A percentile compares a stretch with the other conserved stretches of the same genome.
Evolutionary conservation across 1,140 invertebrate genomes (phyloP).

Genomic region (Trichoplusia ni): DNA sequence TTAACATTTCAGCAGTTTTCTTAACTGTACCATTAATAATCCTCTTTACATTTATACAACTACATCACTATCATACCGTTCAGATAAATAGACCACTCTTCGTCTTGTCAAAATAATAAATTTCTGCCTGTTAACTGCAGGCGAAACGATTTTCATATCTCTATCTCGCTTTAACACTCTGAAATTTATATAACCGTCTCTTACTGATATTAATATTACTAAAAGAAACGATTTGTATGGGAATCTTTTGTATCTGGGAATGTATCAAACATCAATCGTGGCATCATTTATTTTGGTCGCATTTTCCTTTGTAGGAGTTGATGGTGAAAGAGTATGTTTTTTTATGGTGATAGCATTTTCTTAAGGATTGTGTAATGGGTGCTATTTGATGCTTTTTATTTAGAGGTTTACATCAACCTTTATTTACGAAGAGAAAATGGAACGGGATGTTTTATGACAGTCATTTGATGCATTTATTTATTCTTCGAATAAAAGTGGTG

Average conservation of each 20-base stretch:
- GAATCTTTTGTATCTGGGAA: slow-evolving; percentile 1
- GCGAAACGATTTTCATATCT: background rate
- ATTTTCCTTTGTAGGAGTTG: background rate
- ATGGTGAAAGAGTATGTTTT: slow-evolving; percentile 1
- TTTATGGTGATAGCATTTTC: background rate
- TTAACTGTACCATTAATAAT: slow-evolving; percentile 10
- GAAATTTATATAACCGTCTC: background rate
- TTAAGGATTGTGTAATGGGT: background rate
- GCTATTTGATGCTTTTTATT: background rate
- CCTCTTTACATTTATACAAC: slow-evolving; percentile 9
- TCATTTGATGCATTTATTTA: too few relatives aligned
- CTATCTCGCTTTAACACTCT: background rate
- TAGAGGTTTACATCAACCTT: too few relatives aligned
- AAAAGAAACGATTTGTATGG: slow-evolving; percentile 16
- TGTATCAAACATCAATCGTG: slow-evolving; percentile 18
- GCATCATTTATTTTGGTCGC: slow-evolving; percentile 10
- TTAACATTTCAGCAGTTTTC: slow-evolving; percentile 8
- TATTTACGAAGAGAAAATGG: too few relatives aligned
- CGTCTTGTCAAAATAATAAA: slow-evolving; percentile 32
- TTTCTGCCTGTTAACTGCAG: slow-evolving; percentile 5
- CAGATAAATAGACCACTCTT: slow-evolving; percentile 31
- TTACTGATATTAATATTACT: slow-evolving; percentile 11
- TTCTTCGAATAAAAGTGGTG: too few relatives aligned
- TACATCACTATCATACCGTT: slow-evolving; percentile 15
- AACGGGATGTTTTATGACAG: too few relatives aligned